Percentiles rank a stretch among this genome's conserved stretches.
Evolutionary conservation across 2,797 vertebrate species (phyloP).

Genomic region (Vireo griseus): DNA sequence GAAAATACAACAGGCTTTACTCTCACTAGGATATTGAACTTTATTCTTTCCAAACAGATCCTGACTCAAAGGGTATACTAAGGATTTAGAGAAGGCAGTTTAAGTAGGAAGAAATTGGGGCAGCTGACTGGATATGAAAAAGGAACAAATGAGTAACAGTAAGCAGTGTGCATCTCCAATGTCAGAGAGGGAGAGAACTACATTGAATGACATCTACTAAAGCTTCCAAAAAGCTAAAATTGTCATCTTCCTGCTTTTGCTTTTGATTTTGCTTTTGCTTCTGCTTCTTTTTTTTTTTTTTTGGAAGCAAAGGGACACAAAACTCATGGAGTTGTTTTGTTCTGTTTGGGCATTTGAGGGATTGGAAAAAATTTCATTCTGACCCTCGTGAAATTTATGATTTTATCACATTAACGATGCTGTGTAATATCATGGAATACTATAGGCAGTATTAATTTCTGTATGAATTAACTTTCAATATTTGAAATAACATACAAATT

Average conservation of each 20-base stretch:
- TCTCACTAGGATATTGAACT: background rate
- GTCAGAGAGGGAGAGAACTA: background rate
- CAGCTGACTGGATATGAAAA: background rate
- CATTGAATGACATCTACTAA: background rate
- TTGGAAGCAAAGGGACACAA: background rate
- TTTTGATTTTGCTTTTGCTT: background rate
- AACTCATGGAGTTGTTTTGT: background rate
- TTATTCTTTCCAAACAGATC: slow-evolving; percentile 8
- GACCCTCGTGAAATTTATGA: background rate
- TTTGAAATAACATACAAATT: background rate
- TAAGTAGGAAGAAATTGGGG: background rate
- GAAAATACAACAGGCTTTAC: slow-evolving; percentile 16
- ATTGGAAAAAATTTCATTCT: background rate
- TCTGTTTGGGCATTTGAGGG: background rate
- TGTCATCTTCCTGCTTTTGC: background rate
- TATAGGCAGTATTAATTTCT: background rate
- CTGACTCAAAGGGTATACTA: background rate
- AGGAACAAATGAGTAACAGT: background rate
- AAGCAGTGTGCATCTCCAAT: background rate
- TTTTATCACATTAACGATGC: accelerated
- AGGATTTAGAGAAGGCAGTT: background rate
- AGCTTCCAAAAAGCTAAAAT: background rate
- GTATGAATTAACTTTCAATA: background rate
- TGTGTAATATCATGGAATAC: background rate
- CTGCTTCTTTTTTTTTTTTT: background rate